Percentiles rank a stretch among this genome's conserved stretches.
Evolutionary conservation across 1,140 invertebrate species (phyloP).

Genomic region (Geopemphigus sp.): DNA sequence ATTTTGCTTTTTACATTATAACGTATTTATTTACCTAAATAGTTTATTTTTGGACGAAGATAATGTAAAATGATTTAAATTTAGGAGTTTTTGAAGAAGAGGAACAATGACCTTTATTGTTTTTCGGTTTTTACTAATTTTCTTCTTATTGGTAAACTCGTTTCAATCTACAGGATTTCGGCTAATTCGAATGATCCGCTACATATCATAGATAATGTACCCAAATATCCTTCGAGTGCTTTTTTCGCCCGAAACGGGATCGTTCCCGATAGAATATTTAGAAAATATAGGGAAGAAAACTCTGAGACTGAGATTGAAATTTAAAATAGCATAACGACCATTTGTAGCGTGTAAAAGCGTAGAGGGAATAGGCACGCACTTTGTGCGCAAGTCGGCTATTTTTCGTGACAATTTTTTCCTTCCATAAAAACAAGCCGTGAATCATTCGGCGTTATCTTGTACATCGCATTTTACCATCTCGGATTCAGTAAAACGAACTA

Average conservation of each 20-base stretch:
- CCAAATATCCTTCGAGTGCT: neutral
- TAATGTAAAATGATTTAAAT: too few species aligned
- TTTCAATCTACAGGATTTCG: too few species aligned
- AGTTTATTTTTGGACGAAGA: too few species aligned
- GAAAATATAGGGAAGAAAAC: neutral
- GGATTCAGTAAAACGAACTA: constrained; percentile 32
- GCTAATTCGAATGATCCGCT: too few species aligned
- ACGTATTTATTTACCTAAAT: too few species aligned
- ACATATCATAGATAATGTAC: too few species aligned
- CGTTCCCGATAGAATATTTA: neutral
- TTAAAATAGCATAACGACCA: neutral
- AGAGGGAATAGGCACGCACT: neutral
- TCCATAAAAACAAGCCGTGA: neutral
- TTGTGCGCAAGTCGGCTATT: neutral
- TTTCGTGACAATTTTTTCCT: neutral
- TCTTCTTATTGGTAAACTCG: too few species aligned
- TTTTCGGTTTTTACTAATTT: too few species aligned
- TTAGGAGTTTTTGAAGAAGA: too few species aligned
- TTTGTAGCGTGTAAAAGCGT: constrained; percentile 10
- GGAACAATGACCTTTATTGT: too few species aligned
- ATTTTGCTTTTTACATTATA: too few species aligned
- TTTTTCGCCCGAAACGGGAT: neutral
- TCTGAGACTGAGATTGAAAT: neutral
- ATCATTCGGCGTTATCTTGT: constrained; percentile 20
- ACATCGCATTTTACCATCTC: constrained; percentile 32